phyloP scores from a whole-genome alignment of 2,113 vertebrate species.

The Raja brachyura region DNA sequence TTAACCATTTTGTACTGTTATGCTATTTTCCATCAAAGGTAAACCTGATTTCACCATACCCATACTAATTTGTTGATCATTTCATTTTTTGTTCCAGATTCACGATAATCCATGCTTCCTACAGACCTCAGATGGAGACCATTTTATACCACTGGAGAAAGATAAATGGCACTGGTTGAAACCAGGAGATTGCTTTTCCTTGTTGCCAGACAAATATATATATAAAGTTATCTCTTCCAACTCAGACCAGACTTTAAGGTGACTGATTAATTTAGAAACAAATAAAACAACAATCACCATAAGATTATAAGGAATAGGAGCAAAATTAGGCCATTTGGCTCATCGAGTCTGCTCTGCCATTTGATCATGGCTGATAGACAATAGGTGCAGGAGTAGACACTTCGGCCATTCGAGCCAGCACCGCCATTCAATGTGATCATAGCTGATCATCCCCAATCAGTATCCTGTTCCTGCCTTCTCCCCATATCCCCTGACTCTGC shows the following conservation, averaged over 20 bases:
- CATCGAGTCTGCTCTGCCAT: too few species aligned
- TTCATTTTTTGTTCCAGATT: conserved; percentile 47
- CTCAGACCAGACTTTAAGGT: conserved; percentile 49
- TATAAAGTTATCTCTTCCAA: conserved; percentile 56
- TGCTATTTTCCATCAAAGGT: background rate
- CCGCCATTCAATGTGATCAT: too few species aligned
- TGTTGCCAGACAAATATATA: conserved; percentile 64
- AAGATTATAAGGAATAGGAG: background rate
- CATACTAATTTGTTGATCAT: background rate
- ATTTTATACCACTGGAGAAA: conserved; percentile 57
- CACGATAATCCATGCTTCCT: conserved; percentile 76
- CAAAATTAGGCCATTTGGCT: too few species aligned
- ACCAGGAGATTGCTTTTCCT: conserved; percentile 65
- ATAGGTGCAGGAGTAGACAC: too few species aligned
- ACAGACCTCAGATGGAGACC: conserved; percentile 50
- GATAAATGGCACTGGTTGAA: conserved; percentile 59
- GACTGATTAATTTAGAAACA: conserved; percentile 29
- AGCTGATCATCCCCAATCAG: too few species aligned
- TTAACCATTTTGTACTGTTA: background rate
- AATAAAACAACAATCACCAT: background rate
- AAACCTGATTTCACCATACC: background rate
- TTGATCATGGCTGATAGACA: too few species aligned
- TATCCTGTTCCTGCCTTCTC: too few species aligned
- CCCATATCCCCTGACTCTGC: too few species aligned
- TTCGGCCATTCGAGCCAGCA: too few species aligned